A percentile compares a stretch with the other conserved stretches of the same genome.
phyloP scores from a whole-genome alignment of 2,797 vertebrate genomes.

The Lepus townsendii region DNA sequence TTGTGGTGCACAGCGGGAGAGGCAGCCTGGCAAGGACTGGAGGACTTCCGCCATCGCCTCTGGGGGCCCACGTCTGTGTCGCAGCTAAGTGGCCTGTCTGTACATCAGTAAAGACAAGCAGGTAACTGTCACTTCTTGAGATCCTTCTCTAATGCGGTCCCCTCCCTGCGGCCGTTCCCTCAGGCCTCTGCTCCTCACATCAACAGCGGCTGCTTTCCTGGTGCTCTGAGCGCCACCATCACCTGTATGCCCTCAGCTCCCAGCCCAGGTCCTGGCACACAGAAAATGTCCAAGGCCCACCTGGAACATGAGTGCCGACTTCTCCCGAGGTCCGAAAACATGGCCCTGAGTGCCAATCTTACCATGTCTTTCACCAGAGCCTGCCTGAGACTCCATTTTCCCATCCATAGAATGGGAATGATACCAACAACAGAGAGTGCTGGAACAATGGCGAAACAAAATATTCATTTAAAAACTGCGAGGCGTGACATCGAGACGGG shows the following conservation, averaged over 20 bases:
- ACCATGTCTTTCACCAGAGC: neutral
- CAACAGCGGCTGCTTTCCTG: neutral
- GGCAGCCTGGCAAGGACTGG: neutral
- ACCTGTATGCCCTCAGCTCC: neutral
- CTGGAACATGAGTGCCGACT: neutral
- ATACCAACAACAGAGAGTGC: neutral
- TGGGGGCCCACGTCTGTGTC: neutral
- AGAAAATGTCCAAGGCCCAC: neutral
- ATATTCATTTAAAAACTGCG: neutral
- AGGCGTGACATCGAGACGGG: neutral
- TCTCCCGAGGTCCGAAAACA: neutral
- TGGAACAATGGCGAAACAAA: neutral
- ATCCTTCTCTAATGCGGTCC: slow-evolving; percentile 24
- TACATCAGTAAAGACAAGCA: neutral
- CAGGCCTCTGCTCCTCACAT: neutral
- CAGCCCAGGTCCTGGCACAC: neutral
- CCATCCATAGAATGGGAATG: slow-evolving; percentile 21
- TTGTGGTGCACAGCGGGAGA: neutral
- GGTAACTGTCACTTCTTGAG: neutral
- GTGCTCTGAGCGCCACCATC: neutral
- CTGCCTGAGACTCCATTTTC: neutral
- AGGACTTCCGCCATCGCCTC: slow-evolving; percentile 3
- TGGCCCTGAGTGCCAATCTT: neutral
- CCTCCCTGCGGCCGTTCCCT: neutral
- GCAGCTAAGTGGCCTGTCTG: neutral